Evolutionary conservation across 2,797 vertebrate species (phyloP).

Genomic region (Salarias fasciatus): DNA sequence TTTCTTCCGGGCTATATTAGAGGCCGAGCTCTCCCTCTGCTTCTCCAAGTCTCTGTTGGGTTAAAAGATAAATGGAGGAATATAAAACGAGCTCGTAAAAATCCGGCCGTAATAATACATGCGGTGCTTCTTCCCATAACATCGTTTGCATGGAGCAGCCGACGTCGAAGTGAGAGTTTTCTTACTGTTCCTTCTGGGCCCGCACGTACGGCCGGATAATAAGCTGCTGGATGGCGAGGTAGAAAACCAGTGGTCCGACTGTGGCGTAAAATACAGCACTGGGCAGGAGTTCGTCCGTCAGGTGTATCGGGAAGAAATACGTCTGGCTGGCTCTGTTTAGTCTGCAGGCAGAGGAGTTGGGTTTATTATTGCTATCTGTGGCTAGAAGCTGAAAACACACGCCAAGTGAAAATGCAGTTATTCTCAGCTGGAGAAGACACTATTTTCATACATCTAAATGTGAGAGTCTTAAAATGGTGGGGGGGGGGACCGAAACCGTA

Average conservation of each 20-base stretch:
- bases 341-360: conserved; percentile 72
- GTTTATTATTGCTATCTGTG: conserved; percentile 25
- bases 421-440: not conserved
- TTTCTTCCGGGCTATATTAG: conserved; percentile 91
- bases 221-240: conserved; percentile 93
- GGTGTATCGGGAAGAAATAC: conserved; percentile 96
- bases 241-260: conserved; percentile 92
- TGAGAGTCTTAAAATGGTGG: conserved; percentile 1
- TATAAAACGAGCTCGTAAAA: conserved; percentile 61
- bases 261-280: conserved; percentile 98
- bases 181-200: conserved; percentile 95
- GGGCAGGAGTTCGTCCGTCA: conserved; percentile 97
- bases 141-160: conserved; percentile 36
- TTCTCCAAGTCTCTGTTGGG: conserved; percentile 92
- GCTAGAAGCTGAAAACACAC: not conserved
- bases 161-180: conserved; percentile 30
- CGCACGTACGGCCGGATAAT: conserved; percentile 94
- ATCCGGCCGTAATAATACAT: conserved; percentile 40
- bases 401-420: conserved; percentile 2
- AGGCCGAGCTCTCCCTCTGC: conserved; percentile 91
- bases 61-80: conserved; percentile 50
- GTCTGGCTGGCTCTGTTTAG: conserved; percentile 98
- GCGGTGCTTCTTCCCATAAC: conserved; percentile 35
- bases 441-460: not conserved
- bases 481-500: too few species aligned